Percentiles rank a stretch among this genome's conserved stretches.
phyloP scores from a whole-genome alignment of 2,113 vertebrate species.

The Labeo catla region DNA sequence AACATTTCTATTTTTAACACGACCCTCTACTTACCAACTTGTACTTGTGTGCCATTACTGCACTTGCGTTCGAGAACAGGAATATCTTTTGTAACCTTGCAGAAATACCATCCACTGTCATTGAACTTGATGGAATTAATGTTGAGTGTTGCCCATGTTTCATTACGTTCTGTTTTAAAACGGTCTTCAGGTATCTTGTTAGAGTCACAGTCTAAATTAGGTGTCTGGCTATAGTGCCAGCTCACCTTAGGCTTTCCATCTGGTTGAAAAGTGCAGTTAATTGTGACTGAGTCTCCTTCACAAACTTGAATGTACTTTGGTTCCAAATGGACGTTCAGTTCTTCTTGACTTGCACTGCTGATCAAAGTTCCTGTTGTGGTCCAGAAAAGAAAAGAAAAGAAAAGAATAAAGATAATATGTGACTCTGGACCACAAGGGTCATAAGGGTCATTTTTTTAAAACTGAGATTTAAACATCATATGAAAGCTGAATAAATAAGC shows the following conservation, averaged over 20 bases:
- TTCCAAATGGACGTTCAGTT: background rate
- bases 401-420: no score
- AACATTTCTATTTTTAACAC: background rate
- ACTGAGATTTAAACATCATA: no score
- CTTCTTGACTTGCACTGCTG: background rate
- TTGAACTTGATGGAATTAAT: background rate
- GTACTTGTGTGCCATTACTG: constrained; percentile 15
- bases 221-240: background rate
- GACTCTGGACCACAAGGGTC: no score
- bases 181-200: fast-evolving
- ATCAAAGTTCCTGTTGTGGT: background rate
- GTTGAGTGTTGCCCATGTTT: background rate
- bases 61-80: fast-evolving
- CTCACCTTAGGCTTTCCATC: background rate
- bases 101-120: constrained; percentile 53
- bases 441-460: no score
- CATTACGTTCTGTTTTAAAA: background rate
- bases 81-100: constrained; percentile 32
- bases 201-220: fast-evolving
- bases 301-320: background rate
- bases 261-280: constrained; percentile 37
- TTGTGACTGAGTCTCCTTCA: background rate
- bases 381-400: no score
- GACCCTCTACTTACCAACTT: constrained; percentile 42
- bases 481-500: no score